Conservation (phyloP, 2,888 invertebrate genomes). For the Sthenelais limicola region DNA sequence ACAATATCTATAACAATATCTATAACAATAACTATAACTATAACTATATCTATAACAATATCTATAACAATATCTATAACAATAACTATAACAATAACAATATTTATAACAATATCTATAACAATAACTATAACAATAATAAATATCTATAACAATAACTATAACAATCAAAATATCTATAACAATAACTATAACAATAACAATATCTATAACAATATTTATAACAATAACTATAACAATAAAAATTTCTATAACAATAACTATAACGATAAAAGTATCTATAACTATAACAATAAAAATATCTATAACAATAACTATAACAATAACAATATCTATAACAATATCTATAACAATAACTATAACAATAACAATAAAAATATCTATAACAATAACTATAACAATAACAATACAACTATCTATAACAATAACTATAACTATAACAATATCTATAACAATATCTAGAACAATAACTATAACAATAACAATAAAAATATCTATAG, state of each 20-base stretch:
- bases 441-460: slow-evolving; percentile 30
- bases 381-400: slow-evolving; percentile 2
- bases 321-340: neutral
- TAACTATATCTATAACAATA: no score
- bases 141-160: no score
- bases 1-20: no score
- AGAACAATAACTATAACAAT: slow-evolving; percentile 20
- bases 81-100: neutral
- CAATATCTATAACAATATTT: neutral
- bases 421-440: slow-evolving; percentile 22
- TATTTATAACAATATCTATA: slow-evolving; percentile 13
- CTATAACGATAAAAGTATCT: neutral
- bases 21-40: no score
- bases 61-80: no score
- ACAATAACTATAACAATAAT: no score
- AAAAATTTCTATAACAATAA: neutral
- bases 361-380: slow-evolving; percentile 4
- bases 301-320: neutral
- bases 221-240: slow-evolving; percentile 5
- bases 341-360: neutral
- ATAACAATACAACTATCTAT: slow-evolving; percentile 15
- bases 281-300: neutral
- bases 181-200: no score
- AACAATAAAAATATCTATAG: slow-evolving; percentile 15
- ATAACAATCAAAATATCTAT: no score